Base-by-base conservation (phyloP, 1,140 invertebrate species). In the Diachasmimorpha longicaudata region DNA sequence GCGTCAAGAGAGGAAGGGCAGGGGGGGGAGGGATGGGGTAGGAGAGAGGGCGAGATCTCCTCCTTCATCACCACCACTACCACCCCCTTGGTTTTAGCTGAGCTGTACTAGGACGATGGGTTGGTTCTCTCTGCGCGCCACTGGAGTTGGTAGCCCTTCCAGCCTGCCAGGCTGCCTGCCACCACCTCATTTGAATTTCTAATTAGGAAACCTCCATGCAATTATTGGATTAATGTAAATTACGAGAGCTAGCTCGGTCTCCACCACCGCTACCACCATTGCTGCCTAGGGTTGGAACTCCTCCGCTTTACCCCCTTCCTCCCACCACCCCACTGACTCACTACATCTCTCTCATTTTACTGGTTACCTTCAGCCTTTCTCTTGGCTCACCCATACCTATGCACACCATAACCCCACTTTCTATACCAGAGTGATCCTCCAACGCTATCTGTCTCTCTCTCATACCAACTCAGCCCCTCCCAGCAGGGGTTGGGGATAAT, bases 151-250 rank as follows among this genome's bases (percentile, higher is more conserved):
- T 89, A 90, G 88, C 89, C 86, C 85, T 83, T 83, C 79, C 81
- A 79, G 80, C 90, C 91, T 82, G 88, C 84, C 89, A 79, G 80
- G 90, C 91, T 82, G 88, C 84, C 89, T 89, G 86, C 92, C 92
- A 92, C 92, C 92, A 93, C 91, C 93, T 95, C 93, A 95, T 95
- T 94, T 95, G 93, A 94, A 94, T 95, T 95, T 94, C 93, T 95
- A 95, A 95, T 94, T 94, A 94, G 93, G 92, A 93, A 93, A 94
- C 93, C 93, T 94, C 93, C 93, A 93, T 94, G 93, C 93, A 95
- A 95, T 95, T 95, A 95, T 95, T 95, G 93, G 94, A 95, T 95
- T 95, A 95, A 95, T 95, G 93, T 94, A 95, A 95, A 95, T 95
- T 94, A 95, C 93, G 92, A 93, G 92, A 93, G 92, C 92, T 92